A percentile compares a stretch with the other conserved stretches of the same genome.
These are phyloP conservation scores for Drosophila niveifrons DNA, from an alignment of 2,888 invertebrate species.

Conservation along the genomic window DNA sequence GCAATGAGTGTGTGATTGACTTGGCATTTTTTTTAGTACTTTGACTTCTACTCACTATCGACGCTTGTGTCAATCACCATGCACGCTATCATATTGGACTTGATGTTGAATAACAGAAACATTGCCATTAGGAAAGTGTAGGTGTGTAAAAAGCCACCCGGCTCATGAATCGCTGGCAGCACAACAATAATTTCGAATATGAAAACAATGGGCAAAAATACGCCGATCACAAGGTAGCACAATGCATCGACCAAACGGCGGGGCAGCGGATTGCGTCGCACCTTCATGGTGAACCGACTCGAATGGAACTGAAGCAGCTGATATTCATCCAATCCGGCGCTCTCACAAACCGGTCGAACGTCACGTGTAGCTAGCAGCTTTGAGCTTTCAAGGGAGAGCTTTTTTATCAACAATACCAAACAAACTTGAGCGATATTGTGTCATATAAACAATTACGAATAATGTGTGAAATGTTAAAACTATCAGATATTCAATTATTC, in stretches of 20 bases:
- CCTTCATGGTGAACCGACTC: conserved; percentile 50
- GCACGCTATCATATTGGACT: conserved; percentile 91
- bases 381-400: background rate
- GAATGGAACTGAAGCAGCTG: conserved; percentile 24
- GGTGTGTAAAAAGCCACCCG: conserved; percentile 86
- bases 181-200: conserved; percentile 88
- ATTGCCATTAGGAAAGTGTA: conserved; percentile 89
- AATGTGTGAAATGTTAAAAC: background rate
- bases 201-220: conserved; percentile 82
- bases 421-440: background rate
- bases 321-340: background rate
- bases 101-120: conserved; percentile 91
- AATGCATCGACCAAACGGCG: conserved; percentile 68
- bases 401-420: conserved; percentile 24
- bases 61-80: conserved; percentile 92
- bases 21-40: too few relatives aligned
- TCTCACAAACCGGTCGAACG: conserved; percentile 32
- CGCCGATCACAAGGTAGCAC: conserved; percentile 81
- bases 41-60: conserved; percentile 84
- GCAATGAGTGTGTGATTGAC: background rate
- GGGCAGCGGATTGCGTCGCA: conserved; percentile 67
- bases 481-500: background rate
- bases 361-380: conserved; percentile 48
- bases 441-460: too few relatives aligned
- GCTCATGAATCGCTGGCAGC: conserved; percentile 89